Percentiles rank a stretch among this genome's conserved stretches.
Evolutionary conservation across 2,888 invertebrate genomes (phyloP).

Genomic region (Volucella zonaria): DNA sequence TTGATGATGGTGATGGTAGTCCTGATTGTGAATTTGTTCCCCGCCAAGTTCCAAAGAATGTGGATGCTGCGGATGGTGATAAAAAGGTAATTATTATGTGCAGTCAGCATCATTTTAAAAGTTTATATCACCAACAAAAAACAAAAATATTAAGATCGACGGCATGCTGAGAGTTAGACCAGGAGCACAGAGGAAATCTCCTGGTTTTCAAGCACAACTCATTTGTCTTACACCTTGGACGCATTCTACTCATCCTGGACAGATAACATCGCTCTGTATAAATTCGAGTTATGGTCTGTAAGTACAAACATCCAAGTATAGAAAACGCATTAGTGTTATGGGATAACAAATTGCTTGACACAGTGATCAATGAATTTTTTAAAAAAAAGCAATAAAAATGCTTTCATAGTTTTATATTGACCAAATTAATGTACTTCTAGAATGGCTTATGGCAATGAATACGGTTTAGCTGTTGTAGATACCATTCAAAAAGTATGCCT

Average conservation of each 20-base stretch:
- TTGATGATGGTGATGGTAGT: slow-evolving; percentile 89
- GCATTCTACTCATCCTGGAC: slow-evolving; percentile 90
- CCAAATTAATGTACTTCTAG: slow-evolving; percentile 84
- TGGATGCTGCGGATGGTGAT: slow-evolving; percentile 80
- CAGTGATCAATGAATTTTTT: slow-evolving; percentile 3
- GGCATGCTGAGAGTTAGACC: slow-evolving; percentile 87
- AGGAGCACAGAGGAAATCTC: slow-evolving; percentile 91
- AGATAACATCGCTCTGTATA: slow-evolving; percentile 94
- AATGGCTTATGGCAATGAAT: slow-evolving; percentile 98
- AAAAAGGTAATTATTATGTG: slow-evolving; percentile 82
- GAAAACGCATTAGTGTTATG: slow-evolving; percentile 55
- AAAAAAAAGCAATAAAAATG: slow-evolving; percentile 49
- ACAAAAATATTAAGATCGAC: slow-evolving; percentile 80
- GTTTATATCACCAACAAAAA: slow-evolving; percentile 39
- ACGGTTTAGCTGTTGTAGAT: slow-evolving; percentile 97
- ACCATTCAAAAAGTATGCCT: slow-evolving; percentile 94
- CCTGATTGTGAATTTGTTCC: slow-evolving; percentile 91
- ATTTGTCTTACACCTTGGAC: slow-evolving; percentile 95
- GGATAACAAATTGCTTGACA: slow-evolving; percentile 69
- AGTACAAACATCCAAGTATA: slow-evolving; percentile 82
- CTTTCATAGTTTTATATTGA: slow-evolving; percentile 72
- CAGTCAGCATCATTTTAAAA: slow-evolving; percentile 11
- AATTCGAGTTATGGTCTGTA: slow-evolving; percentile 99
- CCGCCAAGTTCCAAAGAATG: slow-evolving; percentile 83
- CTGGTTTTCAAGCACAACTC: slow-evolving; percentile 98